Percentiles rank a stretch among this genome's conserved stretches.
phyloP scores from a whole-genome alignment of 2,113 vertebrate genomes.

The Rhodinocichla rosea region DNA sequence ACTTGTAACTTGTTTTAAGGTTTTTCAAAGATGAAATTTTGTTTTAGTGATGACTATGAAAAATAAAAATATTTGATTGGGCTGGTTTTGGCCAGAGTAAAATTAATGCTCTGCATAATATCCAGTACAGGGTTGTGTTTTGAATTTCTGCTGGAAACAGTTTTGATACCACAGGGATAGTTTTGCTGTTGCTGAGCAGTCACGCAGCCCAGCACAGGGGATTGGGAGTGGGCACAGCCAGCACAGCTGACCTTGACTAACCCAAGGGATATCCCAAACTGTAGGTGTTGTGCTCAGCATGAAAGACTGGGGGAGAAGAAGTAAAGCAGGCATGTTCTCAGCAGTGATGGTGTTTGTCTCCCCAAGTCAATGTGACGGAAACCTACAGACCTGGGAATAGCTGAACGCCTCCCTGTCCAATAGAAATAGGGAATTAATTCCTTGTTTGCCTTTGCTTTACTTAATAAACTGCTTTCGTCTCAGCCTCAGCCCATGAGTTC shows the following conservation, averaged over 20 bases:
- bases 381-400: no score
- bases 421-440: not conserved
- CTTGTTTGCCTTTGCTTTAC: not conserved
- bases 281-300: fast-evolving
- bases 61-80: not conserved
- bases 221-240: fast-evolving
- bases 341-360: not conserved
- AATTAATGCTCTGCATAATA: not conserved
- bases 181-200: not conserved
- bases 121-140: fast-evolving
- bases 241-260: not conserved
- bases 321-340: fast-evolving
- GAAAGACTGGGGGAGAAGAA: no score
- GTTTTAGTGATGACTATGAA: not conserved
- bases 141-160: not conserved
- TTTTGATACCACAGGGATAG: not conserved
- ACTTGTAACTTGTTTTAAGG: not conserved
- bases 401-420: not conserved
- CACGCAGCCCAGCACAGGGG: not conserved
- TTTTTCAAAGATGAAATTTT: not conserved
- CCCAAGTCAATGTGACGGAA: not conserved
- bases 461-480: not conserved
- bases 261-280: no score
- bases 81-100: not conserved
- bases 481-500: not conserved